Percentiles rank a stretch among this genome's conserved stretches.
phyloP scores from a whole-genome alignment of 2,113 vertebrate species.

The Asarcornis scutulata region DNA sequence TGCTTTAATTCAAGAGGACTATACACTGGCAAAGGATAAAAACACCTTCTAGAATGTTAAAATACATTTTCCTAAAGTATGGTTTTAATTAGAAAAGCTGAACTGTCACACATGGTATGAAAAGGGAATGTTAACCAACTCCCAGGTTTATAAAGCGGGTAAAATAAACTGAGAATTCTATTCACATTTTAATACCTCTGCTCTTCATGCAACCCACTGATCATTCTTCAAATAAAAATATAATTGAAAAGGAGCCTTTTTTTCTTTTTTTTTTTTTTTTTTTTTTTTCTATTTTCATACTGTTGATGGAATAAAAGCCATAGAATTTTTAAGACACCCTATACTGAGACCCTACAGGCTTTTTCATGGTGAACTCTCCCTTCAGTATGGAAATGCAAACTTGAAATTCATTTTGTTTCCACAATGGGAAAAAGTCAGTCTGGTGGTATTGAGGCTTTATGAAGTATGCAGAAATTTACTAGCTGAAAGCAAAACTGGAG shows the following conservation, averaged over 20 bases:
- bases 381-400: constrained; percentile 55
- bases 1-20: background rate
- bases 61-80: background rate
- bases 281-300: background rate
- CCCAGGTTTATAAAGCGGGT: background rate
- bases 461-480: constrained; percentile 30
- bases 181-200: background rate
- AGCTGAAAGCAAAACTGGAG: background rate
- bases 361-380: constrained; percentile 30
- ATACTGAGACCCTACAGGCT: background rate
- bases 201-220: background rate
- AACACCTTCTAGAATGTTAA: background rate
- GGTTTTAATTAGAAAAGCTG: background rate
- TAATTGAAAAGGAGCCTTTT: background rate
- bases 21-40: background rate
- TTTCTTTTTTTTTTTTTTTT: background rate
- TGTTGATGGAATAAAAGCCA: background rate
- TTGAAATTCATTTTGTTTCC: constrained; percentile 51
- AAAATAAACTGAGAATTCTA: constrained; percentile 8
- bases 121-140: background rate
- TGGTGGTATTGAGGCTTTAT: background rate
- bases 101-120: background rate
- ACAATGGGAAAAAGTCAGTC: background rate
- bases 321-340: background rate
- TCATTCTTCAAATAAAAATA: constrained; percentile 15